phyloP scores from a whole-genome alignment of 2,888 invertebrate species.

The Leptarthrus brevirostris region DNA sequence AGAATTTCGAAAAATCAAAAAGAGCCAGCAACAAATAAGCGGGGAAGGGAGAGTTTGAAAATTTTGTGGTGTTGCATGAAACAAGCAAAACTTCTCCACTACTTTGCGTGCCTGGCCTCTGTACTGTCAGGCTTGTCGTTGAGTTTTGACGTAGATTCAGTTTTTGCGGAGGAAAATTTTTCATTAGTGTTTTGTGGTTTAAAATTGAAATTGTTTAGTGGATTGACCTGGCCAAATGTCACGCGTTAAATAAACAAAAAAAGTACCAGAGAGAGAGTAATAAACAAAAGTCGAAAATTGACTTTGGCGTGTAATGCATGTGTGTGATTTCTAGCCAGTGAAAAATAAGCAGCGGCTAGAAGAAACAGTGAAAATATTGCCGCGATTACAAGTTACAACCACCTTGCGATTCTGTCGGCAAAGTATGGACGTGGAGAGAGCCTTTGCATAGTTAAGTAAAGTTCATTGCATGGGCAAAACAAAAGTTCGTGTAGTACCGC shows the following conservation, averaged over 20 bases:
- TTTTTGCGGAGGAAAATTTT: constrained; percentile 29
- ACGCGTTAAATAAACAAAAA: not conserved
- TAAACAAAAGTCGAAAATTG: constrained; percentile 6
- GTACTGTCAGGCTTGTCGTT: constrained; percentile 35
- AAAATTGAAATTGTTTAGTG: not conserved
- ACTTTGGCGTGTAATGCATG: not conserved
- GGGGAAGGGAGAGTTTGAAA: constrained; percentile 6
- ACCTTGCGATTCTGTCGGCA: constrained; percentile 16
- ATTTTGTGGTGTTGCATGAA: constrained; percentile 24
- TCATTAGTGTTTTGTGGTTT: not conserved
- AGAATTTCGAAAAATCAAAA: constrained; percentile 39
- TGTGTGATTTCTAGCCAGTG: not conserved
- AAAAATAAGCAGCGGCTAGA: not conserved
- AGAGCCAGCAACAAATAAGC: not conserved
- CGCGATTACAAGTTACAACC: not conserved
- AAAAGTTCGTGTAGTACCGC: not conserved
- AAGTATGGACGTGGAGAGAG: constrained; percentile 5
- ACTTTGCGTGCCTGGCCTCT: not conserved
- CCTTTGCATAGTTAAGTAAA: not conserved
- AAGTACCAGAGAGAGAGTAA: not conserved
- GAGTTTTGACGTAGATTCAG: constrained; percentile 21
- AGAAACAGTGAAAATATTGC: not conserved
- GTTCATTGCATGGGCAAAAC: not conserved
- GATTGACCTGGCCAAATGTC: not conserved
- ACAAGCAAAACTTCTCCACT: too few relatives aligned